Conservation (phyloP, 2,797 vertebrate species). For the Lithobates pipiens region DNA sequence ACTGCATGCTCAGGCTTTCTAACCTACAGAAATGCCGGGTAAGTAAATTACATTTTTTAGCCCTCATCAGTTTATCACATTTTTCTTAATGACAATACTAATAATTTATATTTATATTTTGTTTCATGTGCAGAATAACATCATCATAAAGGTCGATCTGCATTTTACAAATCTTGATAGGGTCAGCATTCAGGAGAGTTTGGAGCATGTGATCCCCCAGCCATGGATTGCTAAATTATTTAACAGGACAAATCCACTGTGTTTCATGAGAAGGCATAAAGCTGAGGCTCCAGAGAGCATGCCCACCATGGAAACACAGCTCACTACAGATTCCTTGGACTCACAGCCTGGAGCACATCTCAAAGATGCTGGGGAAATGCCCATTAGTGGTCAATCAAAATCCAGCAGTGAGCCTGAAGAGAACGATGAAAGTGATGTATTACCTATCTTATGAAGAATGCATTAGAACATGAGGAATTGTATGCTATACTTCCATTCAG, state of each 20-base stretch:
- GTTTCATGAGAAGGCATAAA: conserved; percentile 25
- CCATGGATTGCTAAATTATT: conserved; percentile 79
- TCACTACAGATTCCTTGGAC: conserved; percentile 41
- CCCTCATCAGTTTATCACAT: background rate
- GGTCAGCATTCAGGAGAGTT: conserved; percentile 76
- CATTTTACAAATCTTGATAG: conserved; percentile 76
- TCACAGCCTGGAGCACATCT: conserved; percentile 72
- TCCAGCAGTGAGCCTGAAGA: conserved; percentile 82
- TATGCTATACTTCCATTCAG: background rate
- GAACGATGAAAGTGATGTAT: conserved; percentile 81
- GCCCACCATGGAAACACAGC: conserved; percentile 46
- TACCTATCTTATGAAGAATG: conserved; percentile 7
- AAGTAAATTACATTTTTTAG: background rate
- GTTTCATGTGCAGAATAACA: conserved; percentile 57
- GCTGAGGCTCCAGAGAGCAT: background rate
- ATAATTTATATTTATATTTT: background rate
- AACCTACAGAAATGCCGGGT: conserved; percentile 86
- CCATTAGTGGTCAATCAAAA: conserved; percentile 67
- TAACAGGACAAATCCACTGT: conserved; percentile 62
- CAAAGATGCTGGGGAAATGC: conserved; percentile 67
- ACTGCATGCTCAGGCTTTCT: conserved; percentile 78
- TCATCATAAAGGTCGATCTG: conserved; percentile 80
- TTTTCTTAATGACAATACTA: background rate
- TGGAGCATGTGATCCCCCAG: conserved; percentile 73
- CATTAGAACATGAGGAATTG: background rate